Base-by-base conservation (phyloP, 2,113 vertebrate species). In the Drymodes brunneopygia region DNA sequence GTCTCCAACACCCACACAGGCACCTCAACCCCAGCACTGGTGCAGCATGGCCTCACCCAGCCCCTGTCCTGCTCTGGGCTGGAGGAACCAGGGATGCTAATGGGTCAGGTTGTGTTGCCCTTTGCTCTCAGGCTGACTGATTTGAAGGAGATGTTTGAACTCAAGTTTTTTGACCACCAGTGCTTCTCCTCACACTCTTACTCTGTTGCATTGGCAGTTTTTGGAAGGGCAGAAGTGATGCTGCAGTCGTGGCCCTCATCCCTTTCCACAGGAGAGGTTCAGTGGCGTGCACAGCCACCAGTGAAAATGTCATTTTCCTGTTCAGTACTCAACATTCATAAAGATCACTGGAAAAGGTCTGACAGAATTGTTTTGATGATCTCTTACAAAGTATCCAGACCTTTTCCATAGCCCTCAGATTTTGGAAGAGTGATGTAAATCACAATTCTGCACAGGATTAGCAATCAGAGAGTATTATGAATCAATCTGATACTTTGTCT, bases 261-360 rank as follows among this genome's bases (percentile, higher is more conserved):
- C 28, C 11, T 60, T 64, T 33, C 17, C 38, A 5, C 27, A n/a
- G 62, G 60, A 69, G 69, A 88, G 48, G n/a, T 38, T 81, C 25
- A 23, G 50, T 3, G 2, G 15, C 0, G 0, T 3, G 3, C 9
- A 4, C 61, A 71, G 57, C 54, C 7, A 10, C 64, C 0, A 0
- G 33, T 79, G 35, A 45, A 87, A 88, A 70, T 57, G 40, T 57
- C 2, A 0, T 84, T 92, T 79, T 69, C 47, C 27, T 56, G 31
- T 72, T 66, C 69, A 86, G n/a, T 42, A 31, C 36, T 87, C 6
- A 3, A 40, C 42, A 7, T 60, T 95, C 14, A 15, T 53, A 48
- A 90, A 69, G 54, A 67, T 79, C 57, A 29, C 1, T 2, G 20
- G 45, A 38, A 66, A 86, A 82, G 69, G 11, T 48, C 60, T 33